Percentiles rank a stretch among this genome's conserved stretches.
Conservation (phyloP, 2,113 vertebrate species). For the Riparia riparia region DNA sequence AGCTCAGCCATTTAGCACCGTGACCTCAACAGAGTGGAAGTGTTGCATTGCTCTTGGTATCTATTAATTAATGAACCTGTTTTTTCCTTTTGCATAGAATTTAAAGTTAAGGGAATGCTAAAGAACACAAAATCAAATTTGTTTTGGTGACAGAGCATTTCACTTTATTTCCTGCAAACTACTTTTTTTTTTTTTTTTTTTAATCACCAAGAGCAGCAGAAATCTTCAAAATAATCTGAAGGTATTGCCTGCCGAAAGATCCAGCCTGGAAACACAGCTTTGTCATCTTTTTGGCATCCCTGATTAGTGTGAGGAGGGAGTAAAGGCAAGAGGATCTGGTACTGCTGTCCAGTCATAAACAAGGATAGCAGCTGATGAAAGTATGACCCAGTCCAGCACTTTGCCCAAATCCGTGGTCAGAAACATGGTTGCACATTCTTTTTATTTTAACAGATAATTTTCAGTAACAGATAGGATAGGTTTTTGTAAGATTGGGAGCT, state of each 20-base stretch:
- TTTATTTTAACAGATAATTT: neutral
- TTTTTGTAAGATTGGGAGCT: neutral
- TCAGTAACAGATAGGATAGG: accelerated
- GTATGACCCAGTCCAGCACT: neutral
- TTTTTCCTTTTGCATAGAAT: neutral
- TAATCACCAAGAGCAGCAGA: neutral
- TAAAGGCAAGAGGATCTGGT: neutral
- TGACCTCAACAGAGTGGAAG: neutral
- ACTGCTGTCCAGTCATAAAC: neutral
- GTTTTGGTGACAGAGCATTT: neutral
- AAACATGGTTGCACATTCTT: neutral
- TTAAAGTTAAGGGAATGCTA: neutral
- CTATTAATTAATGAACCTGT: neutral
- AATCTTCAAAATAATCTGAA: neutral
- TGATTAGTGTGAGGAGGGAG: neutral
- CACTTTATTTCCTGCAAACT: neutral
- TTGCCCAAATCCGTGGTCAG: neutral
- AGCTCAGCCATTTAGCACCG: neutral
- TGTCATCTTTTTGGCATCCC: neutral
- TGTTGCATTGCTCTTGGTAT: neutral
- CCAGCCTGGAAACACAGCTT: neutral
- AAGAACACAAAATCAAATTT: accelerated
- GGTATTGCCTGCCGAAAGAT: neutral
- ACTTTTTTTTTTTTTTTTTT: neutral
- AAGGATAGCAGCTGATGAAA: neutral